These are phyloP conservation scores for Ageneiosus marmoratus DNA, from an alignment of 2,113 vertebrate species.

Conservation along the genomic window DNA sequence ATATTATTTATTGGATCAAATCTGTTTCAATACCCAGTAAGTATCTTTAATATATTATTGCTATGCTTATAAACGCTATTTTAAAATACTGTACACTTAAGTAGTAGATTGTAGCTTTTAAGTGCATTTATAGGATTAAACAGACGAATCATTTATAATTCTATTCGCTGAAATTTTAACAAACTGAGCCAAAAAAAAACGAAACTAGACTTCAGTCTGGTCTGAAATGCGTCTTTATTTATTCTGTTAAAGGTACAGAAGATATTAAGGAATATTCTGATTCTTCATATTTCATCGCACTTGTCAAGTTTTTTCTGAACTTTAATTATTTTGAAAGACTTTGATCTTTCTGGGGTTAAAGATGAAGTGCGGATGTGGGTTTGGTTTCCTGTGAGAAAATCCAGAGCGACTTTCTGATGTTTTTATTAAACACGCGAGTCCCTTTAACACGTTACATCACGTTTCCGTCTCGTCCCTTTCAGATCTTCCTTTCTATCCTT, in stretches of 20 bases:
- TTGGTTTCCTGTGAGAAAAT: constrained; percentile 16
- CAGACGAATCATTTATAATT: neutral
- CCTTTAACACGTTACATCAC: constrained; percentile 22
- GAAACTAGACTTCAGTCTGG: neutral
- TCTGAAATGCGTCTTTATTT: too few relatives aligned
- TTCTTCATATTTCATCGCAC: neutral
- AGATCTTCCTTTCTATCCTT: neutral
- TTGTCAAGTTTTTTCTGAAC: constrained; percentile 5
- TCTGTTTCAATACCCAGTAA: neutral
- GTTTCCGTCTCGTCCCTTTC: neutral
- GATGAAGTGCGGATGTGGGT: constrained; percentile 38
- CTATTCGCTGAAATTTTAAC: neutral
- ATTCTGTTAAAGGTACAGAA: neutral
- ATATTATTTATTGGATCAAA: neutral
- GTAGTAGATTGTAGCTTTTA: constrained; percentile 8
- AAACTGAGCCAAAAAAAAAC: neutral
- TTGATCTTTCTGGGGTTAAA: neutral
- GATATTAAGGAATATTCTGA: neutral
- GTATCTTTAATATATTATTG: neutral
- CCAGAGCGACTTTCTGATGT: neutral
- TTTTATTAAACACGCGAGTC: constrained; percentile 34
- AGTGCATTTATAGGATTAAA: neutral
- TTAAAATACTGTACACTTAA: neutral
- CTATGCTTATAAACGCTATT: neutral
- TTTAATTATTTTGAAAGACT: constrained; percentile 43